These are phyloP conservation scores for Campoplex nolae DNA, from an alignment of 2,888 invertebrate genomes.

Conservation along the genomic window DNA sequence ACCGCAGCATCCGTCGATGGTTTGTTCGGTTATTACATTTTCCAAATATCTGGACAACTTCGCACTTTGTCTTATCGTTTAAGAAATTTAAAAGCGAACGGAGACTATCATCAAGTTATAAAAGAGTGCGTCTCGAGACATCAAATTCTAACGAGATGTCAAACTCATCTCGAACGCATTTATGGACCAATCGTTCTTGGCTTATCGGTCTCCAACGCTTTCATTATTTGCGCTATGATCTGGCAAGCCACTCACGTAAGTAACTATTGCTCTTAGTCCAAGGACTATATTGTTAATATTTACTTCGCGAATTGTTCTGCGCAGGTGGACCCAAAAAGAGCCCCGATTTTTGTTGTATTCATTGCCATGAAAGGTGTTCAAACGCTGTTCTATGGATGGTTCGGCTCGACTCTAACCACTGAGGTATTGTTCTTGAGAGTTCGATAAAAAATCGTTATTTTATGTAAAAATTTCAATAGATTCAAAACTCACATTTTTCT, in stretches of 20 bases:
- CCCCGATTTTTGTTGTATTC: constrained; percentile 33
- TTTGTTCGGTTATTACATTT: constrained; percentile 72
- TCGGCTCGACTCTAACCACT: constrained; percentile 55
- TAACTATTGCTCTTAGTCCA: background rate
- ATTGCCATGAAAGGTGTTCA: constrained; percentile 58
- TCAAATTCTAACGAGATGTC: constrained; percentile 39
- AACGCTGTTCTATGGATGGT: constrained; percentile 64
- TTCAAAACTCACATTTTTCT: no score
- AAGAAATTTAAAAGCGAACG: constrained; percentile 3
- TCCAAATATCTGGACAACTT: constrained; percentile 63
- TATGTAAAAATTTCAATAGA: background rate
- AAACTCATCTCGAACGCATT: constrained; percentile 49
- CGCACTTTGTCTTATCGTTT: constrained; percentile 55
- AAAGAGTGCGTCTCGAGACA: constrained; percentile 54
- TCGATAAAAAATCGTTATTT: background rate
- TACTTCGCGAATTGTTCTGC: background rate
- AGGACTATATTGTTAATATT: background rate
- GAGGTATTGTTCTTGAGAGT: constrained; percentile 56
- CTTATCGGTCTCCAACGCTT: constrained; percentile 36
- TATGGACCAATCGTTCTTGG: constrained; percentile 62
- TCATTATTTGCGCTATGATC: constrained; percentile 53
- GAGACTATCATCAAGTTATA: constrained; percentile 32
- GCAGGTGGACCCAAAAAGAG: constrained; percentile 36
- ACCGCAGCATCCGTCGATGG: constrained; percentile 66
- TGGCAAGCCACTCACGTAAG: constrained; percentile 52